A percentile compares a stretch with the other conserved stretches of the same genome.
These are phyloP conservation scores for Ferrisia virgata DNA, from an alignment of 2,888 invertebrate species.

Conservation along the genomic window DNA sequence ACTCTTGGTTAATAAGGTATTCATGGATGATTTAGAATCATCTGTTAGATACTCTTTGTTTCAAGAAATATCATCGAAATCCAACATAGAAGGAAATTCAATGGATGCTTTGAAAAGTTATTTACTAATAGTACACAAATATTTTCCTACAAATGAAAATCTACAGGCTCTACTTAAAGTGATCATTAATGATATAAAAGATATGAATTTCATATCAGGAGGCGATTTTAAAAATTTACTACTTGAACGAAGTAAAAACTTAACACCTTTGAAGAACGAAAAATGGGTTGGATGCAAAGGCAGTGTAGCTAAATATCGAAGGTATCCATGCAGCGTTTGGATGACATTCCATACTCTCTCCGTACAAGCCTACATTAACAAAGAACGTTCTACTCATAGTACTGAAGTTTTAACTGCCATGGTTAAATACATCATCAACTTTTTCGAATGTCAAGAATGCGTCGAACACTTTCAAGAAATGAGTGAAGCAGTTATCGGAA, in stretches of 20 bases:
- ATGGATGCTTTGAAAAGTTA: constrained; percentile 72
- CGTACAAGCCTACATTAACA: constrained; percentile 55
- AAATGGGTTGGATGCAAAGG: constrained; percentile 80
- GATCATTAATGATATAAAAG: background rate
- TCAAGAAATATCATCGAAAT: constrained; percentile 72
- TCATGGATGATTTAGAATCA: constrained; percentile 83
- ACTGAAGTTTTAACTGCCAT: constrained; percentile 69
- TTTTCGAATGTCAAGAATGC: constrained; percentile 92
- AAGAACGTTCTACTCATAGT: constrained; percentile 52
- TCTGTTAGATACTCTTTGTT: constrained; percentile 75
- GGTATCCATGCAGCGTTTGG: constrained; percentile 95
- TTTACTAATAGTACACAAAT: constrained; percentile 66
- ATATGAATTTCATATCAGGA: background rate
- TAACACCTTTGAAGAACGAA: background rate
- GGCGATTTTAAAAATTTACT: background rate
- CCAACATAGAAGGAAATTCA: constrained; percentile 69
- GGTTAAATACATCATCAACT: constrained; percentile 82
- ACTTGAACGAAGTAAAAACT: background rate
- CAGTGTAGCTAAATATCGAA: constrained; percentile 70
- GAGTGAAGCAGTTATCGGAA: constrained; percentile 69
- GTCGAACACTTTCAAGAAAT: constrained; percentile 83
- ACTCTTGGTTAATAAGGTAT: constrained; percentile 60
- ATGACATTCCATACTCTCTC: constrained; percentile 88
- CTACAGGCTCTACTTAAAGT: constrained; percentile 50
- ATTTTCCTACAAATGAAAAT: constrained; percentile 73